Percentiles rank a stretch among this genome's conserved stretches.
Conservation (phyloP, 2,113 vertebrate species). For the Trogon melanurus region DNA sequence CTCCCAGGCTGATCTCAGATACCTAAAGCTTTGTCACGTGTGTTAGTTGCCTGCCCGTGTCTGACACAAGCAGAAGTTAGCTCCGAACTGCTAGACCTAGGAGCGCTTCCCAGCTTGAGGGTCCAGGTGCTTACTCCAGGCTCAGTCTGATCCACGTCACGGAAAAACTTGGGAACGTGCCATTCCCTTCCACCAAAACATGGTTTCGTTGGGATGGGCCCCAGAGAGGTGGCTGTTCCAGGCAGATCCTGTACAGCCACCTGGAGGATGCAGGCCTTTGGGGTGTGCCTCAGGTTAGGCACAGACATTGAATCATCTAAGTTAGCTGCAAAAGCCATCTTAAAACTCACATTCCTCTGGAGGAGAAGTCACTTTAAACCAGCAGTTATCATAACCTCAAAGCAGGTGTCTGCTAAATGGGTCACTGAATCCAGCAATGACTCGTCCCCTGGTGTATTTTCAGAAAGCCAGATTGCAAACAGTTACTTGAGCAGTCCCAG, state of each 20-base stretch:
- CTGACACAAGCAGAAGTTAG: background rate
- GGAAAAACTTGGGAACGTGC: background rate
- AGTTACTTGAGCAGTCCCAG: constrained; percentile 57
- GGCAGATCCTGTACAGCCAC: background rate
- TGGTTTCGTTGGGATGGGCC: background rate
- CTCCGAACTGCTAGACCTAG: background rate
- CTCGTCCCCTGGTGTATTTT: constrained; percentile 23
- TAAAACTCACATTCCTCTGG: background rate
- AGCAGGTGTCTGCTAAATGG: constrained; percentile 56
- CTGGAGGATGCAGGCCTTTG: background rate
- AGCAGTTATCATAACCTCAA: background rate
- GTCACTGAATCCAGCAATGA: background rate
- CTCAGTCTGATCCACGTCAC: background rate
- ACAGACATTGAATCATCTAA: background rate
- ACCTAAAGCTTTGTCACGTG: background rate
- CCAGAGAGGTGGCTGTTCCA: background rate
- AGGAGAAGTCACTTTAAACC: background rate
- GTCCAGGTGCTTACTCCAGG: background rate
- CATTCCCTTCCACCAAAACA: background rate
- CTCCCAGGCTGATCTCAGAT: background rate
- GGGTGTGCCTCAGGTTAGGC: background rate
- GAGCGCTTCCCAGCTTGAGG: background rate
- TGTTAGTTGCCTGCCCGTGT: too few species aligned
- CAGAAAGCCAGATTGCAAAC: constrained; percentile 42
- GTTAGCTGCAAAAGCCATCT: background rate